Conservation (phyloP, 2,888 invertebrate species). For the Drosophila robusta region DNA sequence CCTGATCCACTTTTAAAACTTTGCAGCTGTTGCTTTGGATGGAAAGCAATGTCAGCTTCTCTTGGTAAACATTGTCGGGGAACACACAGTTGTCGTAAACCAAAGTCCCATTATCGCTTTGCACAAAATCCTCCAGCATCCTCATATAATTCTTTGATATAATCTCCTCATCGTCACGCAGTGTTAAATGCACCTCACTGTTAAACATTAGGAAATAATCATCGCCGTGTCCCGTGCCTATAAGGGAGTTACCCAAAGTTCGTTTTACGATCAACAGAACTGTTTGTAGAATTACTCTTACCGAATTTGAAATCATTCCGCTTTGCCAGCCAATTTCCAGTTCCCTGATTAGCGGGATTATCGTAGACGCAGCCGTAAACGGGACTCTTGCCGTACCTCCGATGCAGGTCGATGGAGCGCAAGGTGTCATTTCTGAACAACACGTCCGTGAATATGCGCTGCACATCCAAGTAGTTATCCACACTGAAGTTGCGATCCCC, state of each 20-base stretch:
- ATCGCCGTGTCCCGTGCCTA: conserved; percentile 78
- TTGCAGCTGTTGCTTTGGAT: conserved; percentile 58
- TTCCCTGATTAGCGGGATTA: conserved; percentile 21
- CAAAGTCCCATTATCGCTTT: conserved; percentile 31
- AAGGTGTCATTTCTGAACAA: conserved; percentile 88
- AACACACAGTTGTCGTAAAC: conserved; percentile 68
- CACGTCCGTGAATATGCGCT: conserved; percentile 88
- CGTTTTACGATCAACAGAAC: too few relatives aligned
- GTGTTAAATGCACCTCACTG: not conserved
- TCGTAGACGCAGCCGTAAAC: conserved; percentile 87
- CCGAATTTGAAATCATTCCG: conserved; percentile 86
- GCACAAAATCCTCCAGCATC: conserved; percentile 71
- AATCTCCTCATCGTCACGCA: conserved; percentile 45
- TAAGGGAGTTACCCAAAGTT: not conserved
- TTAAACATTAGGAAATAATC: conserved; percentile 73
- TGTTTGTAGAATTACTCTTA: conserved; percentile 65
- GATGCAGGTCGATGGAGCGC: conserved; percentile 85
- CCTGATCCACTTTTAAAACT: not conserved
- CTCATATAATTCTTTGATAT: conserved; percentile 64
- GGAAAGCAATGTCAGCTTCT: conserved; percentile 49
- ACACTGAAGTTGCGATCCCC: conserved; percentile 78
- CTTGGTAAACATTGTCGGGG: conserved; percentile 48
- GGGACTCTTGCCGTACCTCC: conserved; percentile 13
- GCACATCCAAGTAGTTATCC: conserved; percentile 84
- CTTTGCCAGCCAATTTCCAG: conserved; percentile 65